Conservation (phyloP, 2,113 vertebrate species). For the Platycercus adscitus region DNA sequence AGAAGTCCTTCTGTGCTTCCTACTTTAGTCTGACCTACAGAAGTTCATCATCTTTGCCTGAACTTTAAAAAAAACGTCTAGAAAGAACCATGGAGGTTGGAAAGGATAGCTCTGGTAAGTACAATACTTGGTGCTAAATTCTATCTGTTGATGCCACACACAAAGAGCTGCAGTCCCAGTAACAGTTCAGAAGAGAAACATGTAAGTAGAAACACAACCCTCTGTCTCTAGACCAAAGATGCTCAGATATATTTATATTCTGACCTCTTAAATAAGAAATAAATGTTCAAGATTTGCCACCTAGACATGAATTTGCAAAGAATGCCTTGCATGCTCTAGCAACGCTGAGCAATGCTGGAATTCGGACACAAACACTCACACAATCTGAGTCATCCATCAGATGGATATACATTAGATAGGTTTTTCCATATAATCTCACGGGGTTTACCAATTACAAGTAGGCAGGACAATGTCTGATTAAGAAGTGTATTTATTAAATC, state of each 20-base stretch:
- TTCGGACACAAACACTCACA: neutral
- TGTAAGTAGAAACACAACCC: neutral
- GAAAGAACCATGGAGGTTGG: neutral
- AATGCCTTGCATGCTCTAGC: neutral
- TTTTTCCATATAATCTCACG: neutral
- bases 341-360: neutral
- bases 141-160: neutral
- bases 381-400: neutral
- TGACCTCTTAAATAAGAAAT: neutral
- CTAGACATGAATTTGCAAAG: neutral
- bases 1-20: conserved; percentile 1
- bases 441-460: neutral
- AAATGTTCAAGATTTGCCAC: neutral
- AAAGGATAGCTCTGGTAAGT: neutral
- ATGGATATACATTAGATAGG: neutral
- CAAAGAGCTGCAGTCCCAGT: neutral
- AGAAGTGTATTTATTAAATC: neutral
- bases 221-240: neutral
- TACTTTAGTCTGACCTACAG: neutral
- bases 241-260: neutral
- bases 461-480: neutral
- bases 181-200: neutral
- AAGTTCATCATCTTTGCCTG: neutral
- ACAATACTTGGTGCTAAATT: neutral
- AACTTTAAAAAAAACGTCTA: neutral